Percentiles rank a stretch among this genome's conserved stretches.
Evolutionary conservation across 2,113 vertebrate genomes (phyloP).

Genomic region (Salvelinus namaycush): DNA sequence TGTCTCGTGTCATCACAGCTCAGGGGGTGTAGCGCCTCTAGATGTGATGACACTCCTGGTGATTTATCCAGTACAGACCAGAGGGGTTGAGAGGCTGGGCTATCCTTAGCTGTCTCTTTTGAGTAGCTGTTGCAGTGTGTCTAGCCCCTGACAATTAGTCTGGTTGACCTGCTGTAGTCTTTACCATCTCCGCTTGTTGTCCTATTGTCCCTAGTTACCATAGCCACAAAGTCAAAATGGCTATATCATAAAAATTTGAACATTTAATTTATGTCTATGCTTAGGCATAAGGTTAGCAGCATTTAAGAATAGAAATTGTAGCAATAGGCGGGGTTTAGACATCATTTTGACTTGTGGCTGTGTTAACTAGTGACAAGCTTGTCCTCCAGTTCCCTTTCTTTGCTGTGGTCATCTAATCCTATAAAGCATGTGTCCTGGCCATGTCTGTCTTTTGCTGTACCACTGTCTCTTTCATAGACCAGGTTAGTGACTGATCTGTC

Average conservation of each 20-base stretch:
- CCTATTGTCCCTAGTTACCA: too few species aligned
- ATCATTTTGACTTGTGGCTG: too few species aligned
- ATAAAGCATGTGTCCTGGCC: too few species aligned
- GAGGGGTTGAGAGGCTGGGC: neutral
- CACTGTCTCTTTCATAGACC: too few species aligned
- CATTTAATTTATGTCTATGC: too few species aligned
- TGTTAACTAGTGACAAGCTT: too few species aligned
- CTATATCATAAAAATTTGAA: too few species aligned
- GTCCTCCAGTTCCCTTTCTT: neutral
- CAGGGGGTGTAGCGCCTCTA: neutral
- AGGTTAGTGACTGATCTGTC: conserved; percentile 1
- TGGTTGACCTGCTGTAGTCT: neutral
- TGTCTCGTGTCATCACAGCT: conserved; percentile 18
- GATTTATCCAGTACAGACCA: neutral
- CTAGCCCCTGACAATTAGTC: neutral
- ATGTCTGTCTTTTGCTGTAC: too few species aligned
- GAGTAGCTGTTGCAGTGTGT: neutral
- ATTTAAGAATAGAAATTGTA: too few species aligned
- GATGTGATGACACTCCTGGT: conserved; percentile 32
- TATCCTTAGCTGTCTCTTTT: neutral
- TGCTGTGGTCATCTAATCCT: neutral
- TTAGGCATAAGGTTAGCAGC: too few species aligned
- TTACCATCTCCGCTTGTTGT: neutral
- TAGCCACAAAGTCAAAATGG: too few species aligned
- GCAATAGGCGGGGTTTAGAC: too few species aligned